A percentile compares a stretch with the other conserved stretches of the same genome.
Conservation (phyloP, 2,888 invertebrate species). For the Drosophila nr. perissopoda region DNA sequence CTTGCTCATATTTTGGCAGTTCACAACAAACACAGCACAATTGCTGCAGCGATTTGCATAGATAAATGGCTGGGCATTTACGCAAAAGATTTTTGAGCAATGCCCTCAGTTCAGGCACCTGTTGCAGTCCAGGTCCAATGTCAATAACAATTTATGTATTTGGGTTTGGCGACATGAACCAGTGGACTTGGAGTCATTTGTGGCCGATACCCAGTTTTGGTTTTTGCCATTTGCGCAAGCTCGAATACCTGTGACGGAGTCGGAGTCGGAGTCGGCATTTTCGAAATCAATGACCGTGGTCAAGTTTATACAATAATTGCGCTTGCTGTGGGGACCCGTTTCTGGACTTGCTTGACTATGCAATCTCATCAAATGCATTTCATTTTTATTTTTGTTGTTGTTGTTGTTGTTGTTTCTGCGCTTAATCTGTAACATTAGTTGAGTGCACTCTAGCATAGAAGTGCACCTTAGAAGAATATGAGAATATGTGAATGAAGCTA, state of each 20-base stretch:
- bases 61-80: conserved; percentile 51
- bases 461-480: conserved; percentile 26
- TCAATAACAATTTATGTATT: conserved; percentile 45
- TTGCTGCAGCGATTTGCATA: conserved; percentile 41
- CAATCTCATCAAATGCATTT: conserved; percentile 48
- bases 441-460: conserved; percentile 34
- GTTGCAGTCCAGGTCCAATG: conserved; percentile 51
- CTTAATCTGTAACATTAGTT: conserved; percentile 7
- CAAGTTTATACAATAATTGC: conserved; percentile 71
- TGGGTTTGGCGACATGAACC: conserved; percentile 15
- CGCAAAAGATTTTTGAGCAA: conserved; percentile 56
- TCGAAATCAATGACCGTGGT: conserved; percentile 82
- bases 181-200: conserved; percentile 18
- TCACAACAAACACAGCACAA: conserved; percentile 11
- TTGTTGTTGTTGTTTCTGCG: not conserved
- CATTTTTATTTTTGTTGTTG: conserved; percentile 1
- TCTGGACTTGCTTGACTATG: conserved; percentile 44
- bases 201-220: conserved; percentile 43
- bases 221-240: conserved; percentile 69
- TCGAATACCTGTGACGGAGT: conserved; percentile 55
- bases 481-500: conserved; percentile 1
- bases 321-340: conserved; percentile 57
- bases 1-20: conserved; percentile 31
- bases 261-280: conserved; percentile 55
- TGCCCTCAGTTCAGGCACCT: conserved; percentile 27